phyloP scores from a whole-genome alignment of 2,113 vertebrate species.

The Tragelaphus strepsiceros region DNA sequence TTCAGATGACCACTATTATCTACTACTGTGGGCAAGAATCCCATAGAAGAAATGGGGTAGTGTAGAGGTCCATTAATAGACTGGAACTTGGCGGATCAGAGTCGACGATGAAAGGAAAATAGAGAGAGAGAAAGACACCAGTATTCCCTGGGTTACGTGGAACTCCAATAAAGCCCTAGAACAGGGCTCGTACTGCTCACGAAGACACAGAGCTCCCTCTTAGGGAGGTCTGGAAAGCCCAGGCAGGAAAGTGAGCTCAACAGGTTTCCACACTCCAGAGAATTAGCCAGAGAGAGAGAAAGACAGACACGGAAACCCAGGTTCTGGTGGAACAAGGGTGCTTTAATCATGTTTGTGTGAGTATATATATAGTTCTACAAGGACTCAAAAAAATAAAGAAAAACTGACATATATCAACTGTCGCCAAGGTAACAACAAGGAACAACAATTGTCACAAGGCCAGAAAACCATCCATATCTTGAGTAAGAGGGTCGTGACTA shows the following conservation, averaged over 20 bases:
- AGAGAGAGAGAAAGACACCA: not conserved
- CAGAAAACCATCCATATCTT: not conserved
- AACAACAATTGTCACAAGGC: not conserved
- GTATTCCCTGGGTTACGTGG: not conserved
- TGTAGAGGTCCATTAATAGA: not conserved
- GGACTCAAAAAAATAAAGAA: not conserved
- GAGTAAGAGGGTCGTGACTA: not conserved
- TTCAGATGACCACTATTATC: not conserved
- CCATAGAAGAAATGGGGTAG: not conserved
- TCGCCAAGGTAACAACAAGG: not conserved
- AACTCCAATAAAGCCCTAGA: not conserved
- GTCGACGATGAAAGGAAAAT: not conserved
- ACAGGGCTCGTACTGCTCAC: not conserved
- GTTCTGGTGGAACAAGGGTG: not conserved
- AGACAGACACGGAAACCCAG: not conserved
- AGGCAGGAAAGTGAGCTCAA: not conserved
- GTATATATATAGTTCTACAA: not conserved
- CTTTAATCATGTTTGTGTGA: not conserved
- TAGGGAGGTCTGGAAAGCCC: not conserved
- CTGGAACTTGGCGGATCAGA: not conserved
- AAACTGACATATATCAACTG: accelerated
- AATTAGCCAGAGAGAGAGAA: not conserved
- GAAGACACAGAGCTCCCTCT: accelerated
- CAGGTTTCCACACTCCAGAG: not conserved
- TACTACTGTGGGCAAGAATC: not conserved